Conservation (phyloP, 2,113 vertebrate species). For the Paratilapia polleni region DNA sequence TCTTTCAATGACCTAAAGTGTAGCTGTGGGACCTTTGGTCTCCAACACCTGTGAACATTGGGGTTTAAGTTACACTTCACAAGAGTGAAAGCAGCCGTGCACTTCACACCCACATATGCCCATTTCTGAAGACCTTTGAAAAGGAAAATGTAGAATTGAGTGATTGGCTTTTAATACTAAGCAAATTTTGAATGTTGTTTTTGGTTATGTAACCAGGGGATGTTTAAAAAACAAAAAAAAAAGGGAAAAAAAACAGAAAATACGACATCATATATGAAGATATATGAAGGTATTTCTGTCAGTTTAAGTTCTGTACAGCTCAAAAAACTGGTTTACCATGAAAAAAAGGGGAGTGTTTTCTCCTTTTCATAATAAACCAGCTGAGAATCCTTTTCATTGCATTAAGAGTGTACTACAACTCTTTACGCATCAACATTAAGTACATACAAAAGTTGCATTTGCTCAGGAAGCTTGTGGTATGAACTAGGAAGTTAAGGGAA, state of each 20-base stretch:
- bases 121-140: not conserved
- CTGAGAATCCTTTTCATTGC: not conserved
- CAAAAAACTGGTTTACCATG: not conserved
- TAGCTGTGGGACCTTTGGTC: not conserved
- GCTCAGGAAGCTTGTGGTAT: not conserved
- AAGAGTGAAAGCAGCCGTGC: conserved; percentile 13
- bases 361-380: not conserved
- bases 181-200: not conserved
- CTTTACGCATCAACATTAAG: not conserved
- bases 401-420: not conserved
- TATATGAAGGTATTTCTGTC: not conserved
- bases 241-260: not conserved
- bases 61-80: conserved; percentile 1
- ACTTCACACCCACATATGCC: not conserved
- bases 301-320: not conserved
- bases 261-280: not conserved
- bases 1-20: not conserved
- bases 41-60: not conserved
- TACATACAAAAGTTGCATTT: not conserved
- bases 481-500: not conserved
- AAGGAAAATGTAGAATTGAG: not conserved
- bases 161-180: not conserved
- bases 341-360: not conserved
- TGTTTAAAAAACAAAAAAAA: not conserved
- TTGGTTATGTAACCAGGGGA: not conserved